Evolutionary conservation across 2,888 invertebrate genomes (phyloP), one percentile per base, ranked within the genome.

Genomic region (Trichacis sp.): DNA sequence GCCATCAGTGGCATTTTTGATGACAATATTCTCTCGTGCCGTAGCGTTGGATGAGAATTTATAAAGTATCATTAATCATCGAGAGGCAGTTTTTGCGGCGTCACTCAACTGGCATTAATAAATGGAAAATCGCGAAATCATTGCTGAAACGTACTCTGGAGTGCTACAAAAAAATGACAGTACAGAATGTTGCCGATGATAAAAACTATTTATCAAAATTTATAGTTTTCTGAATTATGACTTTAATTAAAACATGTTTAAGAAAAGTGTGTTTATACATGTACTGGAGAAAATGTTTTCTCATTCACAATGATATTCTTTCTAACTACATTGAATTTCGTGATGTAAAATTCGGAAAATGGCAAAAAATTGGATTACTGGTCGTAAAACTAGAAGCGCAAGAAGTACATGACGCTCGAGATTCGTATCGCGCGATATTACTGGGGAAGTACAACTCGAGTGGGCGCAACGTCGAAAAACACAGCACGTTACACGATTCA

Each of bases 401-500:
- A 30, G 14, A 48, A 17, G 48, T n/a, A 14, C 14, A 15, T 9
- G 24, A 20, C 12, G 15, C 5, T 51, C 20, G 15, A 19, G 56
- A 49, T 56, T 48, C 9, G 14, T 33, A 45, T 30, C 33, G 50
- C 12, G 43, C 15, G 36, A 33, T 30, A 17, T 59, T 59, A 49
- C 60, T n/a, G 46, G 52, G 45, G 49, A 52, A 52, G 53, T 45
- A 46, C 58, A 30, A 45, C 29, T 51, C 38, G 12, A 17, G 9
- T 29, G 17, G 11, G 47, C 29, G 18, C 42, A 43, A 19, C 46
- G 40, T 64, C 24, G 52, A 43, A 20, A 51, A 51, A 56, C 42
- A 17, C 46, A 59, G 55, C 52, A 60, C 33, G 52, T 64, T 65
- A 53, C 60, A 53, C 50, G 60, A 52, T 64, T 60, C 52, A 56